Base-by-base conservation (phyloP, 2,888 invertebrate genomes). In the Agrenia bidenticulata region DNA sequence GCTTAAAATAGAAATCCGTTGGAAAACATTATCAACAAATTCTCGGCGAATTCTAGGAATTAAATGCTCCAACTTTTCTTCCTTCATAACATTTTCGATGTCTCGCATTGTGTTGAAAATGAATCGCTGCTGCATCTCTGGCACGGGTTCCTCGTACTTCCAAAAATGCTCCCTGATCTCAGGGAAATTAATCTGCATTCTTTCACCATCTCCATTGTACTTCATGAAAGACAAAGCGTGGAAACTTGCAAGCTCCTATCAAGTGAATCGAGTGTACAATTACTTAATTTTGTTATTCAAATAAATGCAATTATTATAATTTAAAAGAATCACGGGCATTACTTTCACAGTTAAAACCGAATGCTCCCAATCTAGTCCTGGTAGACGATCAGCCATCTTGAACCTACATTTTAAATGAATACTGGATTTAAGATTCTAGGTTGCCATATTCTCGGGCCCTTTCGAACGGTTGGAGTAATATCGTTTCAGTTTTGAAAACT, bases 171-270 rank as follows among this genome's bases (percentile, higher is more conserved):
- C 32, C 13, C 1, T 60, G 23, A 32, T 32, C 11, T 32, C 32
- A 7, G 32, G 32, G 32, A 32, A 32, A 32, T 32, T 11, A 11
- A 11, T 11, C 11, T 32, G 32, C 32, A 32, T 32, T 32, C 17
- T 21, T 17, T 54, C 26, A 1, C 54, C 54, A 2, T 53, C 26
- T 19, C 61, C 61, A 1, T 26, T 41, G 42, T 61, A 61, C n/a
- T 26, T 42, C 19, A 42, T 26, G 19, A 42, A 61, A 2, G 61
- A 61, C 4, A 61, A 17, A 9, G 53, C 53, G 41, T 61, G 61
- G 21, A 61, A 54, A 7, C 27, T 53, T 1, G 61, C 61, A 21
- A 61, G 42, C 41, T 61, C 41, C 54, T 61, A 15, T 19, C 11
- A 11, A n/a, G n/a, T n/a, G n/a, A n/a, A n/a, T n/a, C n/a, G n/a